Evolutionary conservation across 2,113 vertebrate genomes (phyloP), one percentile per base, ranked within the genome.

Genomic region (Megaceryle maxima): DNA sequence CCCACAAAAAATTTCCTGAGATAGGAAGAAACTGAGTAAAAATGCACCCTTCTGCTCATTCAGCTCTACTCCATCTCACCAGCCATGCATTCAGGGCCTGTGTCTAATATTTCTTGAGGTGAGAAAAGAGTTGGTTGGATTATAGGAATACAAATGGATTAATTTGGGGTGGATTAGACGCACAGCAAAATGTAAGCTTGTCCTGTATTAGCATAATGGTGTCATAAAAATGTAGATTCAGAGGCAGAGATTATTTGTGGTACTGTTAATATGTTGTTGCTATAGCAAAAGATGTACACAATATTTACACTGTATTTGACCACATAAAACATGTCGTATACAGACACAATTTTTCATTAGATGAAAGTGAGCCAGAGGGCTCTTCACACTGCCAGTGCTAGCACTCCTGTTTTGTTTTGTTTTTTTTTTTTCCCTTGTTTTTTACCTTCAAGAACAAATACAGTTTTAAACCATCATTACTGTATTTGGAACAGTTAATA

Each of bases 401-500:
- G 63, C 11, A 48, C 93, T 97, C 93, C 92, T 96, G 95, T 92
- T 94, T 98, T 98, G 53, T 16, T 44, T 19, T 33, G n/a, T 95
- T 98, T 98, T 79, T 94, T 57, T 95, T 98, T 98, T 79, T 93
- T 74, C 75, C 88, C 97, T 56, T 97, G 85, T 97, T 97, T 97
- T 97, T 97, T 98, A 97, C 98, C 97, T 98, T 97, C 91, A 96
- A 98, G 97, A 98, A 98, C 97, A 97, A 98, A 98, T 97, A 96
- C 92, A 94, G 95, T 97, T 98, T 98, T 96, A 98, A 98, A 94
- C 96, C 96, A 97, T 98, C 98, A 98, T 98, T 98, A 98, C 97
- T 95, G 96, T 97, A 98, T 98, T 98, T 97, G 97, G 97, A 98
- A 97, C 97, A 98, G 98, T 97, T 98, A 98, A 98, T 98, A 98